Conservation (phyloP, 2,888 invertebrate species). For the Stenolophus ochropezus region DNA sequence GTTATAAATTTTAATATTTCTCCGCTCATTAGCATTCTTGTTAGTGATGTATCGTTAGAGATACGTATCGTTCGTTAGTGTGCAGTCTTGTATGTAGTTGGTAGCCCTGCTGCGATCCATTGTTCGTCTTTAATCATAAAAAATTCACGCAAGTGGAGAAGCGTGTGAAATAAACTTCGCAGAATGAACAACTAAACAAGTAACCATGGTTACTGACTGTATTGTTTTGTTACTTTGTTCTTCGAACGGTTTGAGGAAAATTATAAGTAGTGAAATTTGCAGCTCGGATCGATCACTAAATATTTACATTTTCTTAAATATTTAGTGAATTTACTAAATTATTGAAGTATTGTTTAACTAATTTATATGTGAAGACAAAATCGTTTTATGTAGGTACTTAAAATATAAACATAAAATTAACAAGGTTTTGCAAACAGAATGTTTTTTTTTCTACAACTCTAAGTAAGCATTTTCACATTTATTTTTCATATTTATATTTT, state of each 20-base stretch:
- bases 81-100: conserved; percentile 11
- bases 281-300: background rate
- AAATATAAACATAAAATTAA: too few relatives aligned
- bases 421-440: too few relatives aligned
- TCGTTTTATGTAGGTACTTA: too few relatives aligned
- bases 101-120: conserved; percentile 6
- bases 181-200: conserved; percentile 28
- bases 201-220: conserved; percentile 42
- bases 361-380: too few relatives aligned
- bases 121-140: conserved; percentile 51
- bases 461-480: too few relatives aligned
- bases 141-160: conserved; percentile 41
- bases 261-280: background rate
- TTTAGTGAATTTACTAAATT: background rate
- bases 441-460: too few relatives aligned
- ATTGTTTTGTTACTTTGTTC: conserved; percentile 31
- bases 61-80: background rate
- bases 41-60: conserved; percentile 8
- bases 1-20: conserved; percentile 36
- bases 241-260: conserved; percentile 8
- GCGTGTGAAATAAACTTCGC: conserved; percentile 43
- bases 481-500: too few relatives aligned
- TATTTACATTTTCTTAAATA: background rate
- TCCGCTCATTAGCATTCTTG: conserved; percentile 17
- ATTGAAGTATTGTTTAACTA: too few relatives aligned